phyloP scores from a whole-genome alignment of 2,888 invertebrate species.

The Pyralis farinalis region DNA sequence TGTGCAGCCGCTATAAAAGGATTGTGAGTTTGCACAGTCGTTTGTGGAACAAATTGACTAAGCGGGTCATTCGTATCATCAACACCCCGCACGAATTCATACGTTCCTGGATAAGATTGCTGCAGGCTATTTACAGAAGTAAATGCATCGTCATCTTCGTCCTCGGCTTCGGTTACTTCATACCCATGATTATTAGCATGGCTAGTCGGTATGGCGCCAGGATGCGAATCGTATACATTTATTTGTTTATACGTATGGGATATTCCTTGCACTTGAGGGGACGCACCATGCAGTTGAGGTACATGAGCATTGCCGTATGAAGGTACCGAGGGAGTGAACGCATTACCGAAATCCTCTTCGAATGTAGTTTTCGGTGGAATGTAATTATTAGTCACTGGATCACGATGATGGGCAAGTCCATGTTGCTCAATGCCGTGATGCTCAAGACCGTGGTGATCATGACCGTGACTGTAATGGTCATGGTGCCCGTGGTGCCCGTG shows the following conservation, averaged over 20 bases:
- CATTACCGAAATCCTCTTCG: slow-evolving; percentile 47
- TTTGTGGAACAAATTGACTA: slow-evolving; percentile 40
- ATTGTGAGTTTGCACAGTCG: slow-evolving; percentile 38
- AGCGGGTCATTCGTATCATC: slow-evolving; percentile 47
- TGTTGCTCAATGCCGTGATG: slow-evolving; percentile 22
- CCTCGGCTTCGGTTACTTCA: slow-evolving; percentile 65
- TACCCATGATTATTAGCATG: slow-evolving; percentile 43
- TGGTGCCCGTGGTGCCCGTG: slow-evolving; percentile 40
- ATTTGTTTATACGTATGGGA: slow-evolving; percentile 67
- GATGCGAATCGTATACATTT: slow-evolving; percentile 62
- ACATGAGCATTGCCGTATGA: slow-evolving; percentile 36
- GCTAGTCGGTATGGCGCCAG: slow-evolving; percentile 42
- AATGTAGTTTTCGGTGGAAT: slow-evolving; percentile 46
- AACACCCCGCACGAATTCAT: slow-evolving; percentile 47
- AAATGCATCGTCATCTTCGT: slow-evolving; percentile 57
- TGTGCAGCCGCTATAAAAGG: slow-evolving; percentile 44
- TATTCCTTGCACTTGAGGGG: slow-evolving; percentile 42
- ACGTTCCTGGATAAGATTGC: slow-evolving; percentile 54
- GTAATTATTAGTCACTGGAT: slow-evolving; percentile 33
- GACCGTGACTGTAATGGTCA: slow-evolving; percentile 30
- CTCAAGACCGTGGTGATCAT: slow-evolving; percentile 12
- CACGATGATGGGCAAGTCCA: slow-evolving; percentile 28
- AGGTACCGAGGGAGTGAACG: slow-evolving; percentile 40
- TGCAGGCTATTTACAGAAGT: slow-evolving; percentile 53
- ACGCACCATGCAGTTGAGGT: slow-evolving; percentile 40